phyloP scores from a whole-genome alignment of 1,140 invertebrate genomes.

The Rhagoletis zephyria region DNA sequence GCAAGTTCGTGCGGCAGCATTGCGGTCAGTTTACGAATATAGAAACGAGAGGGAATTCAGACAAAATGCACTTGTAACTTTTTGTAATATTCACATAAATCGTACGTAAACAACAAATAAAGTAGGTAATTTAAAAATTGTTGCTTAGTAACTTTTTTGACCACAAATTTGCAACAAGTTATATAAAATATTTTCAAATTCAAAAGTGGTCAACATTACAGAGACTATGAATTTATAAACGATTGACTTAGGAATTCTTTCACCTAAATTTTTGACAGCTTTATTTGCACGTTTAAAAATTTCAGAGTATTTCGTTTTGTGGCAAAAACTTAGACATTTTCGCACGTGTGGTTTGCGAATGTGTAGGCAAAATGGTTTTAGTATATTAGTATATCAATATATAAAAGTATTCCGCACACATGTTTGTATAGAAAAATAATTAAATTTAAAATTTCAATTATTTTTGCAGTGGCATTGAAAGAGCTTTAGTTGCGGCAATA shows the following conservation, averaged over 20 bases:
- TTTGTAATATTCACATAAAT: not conserved
- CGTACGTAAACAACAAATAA: not conserved
- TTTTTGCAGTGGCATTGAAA: conserved; percentile 48
- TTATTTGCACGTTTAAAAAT: not conserved
- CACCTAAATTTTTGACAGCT: conserved; percentile 9
- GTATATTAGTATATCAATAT: not conserved
- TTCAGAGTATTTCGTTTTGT: not conserved
- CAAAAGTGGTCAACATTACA: conserved; percentile 3
- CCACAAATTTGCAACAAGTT: not conserved
- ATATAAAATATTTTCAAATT: not conserved
- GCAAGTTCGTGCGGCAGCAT: not conserved
- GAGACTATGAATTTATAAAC: not conserved
- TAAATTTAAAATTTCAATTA: conserved; percentile 42
- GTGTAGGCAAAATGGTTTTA: not conserved
- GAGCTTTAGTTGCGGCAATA: not conserved
- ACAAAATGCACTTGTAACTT: not conserved
- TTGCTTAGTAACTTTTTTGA: not conserved
- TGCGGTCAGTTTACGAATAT: not conserved
- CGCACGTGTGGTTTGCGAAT: not conserved
- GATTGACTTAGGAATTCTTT: conserved; percentile 13
- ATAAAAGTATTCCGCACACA: not conserved
- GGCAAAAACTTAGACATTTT: not conserved
- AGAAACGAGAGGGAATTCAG: not conserved
- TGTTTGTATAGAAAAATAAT: not conserved
- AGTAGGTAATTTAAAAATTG: not conserved